Evolutionary conservation across 2,888 invertebrate genomes (phyloP), one percentile per base, ranked within the genome.

Genomic region (Saturnia japonica): DNA sequence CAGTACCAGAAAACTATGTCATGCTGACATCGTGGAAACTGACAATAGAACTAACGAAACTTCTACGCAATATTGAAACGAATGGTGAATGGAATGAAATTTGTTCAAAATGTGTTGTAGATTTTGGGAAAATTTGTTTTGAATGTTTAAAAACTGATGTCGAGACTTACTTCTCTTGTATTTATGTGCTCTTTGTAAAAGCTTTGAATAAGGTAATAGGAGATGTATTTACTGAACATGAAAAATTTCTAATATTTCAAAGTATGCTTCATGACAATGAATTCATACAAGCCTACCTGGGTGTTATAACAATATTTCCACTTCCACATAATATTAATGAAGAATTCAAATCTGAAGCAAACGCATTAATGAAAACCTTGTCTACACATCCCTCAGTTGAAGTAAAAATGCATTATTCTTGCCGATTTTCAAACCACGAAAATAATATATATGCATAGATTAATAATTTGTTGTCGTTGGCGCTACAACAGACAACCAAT

Each of bases 141-240:
- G 74, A 83, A 3, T 77, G 77, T 74, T 82, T 91, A 69, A 87
- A 80, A 75, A 74, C 84, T 68, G 91, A 91, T 71, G 81, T 87
- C 0, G 73, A 76, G 6, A 70, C 73, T 34, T 80, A 83, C 72
- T 89, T 88, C 74, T 74, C 89, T 2, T 83, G 84, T 22, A 87
- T 91, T 76, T 88, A 88, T 70, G 74, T 79, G 45, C 74, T 87
- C 16, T 91, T 85, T 74, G 73, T 80, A 6, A 82, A 81, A 68
- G 81, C 78, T 68, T 75, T 90, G 19, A 51, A 60, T 11, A n/a
- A 42, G 51, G 22, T 71, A 40, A 68, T 22, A 19, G 4, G 47
- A n/a, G 14, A 57, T 45, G 7, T 42, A 47, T 62, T 68, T 43
- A 34, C 72, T 14, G 47, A 72, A 0, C 60, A 71, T 40, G 64